A percentile compares a stretch with the other conserved stretches of the same genome.
Conservation (phyloP, 2,797 vertebrate genomes). For the Taeniopygia guttata region DNA sequence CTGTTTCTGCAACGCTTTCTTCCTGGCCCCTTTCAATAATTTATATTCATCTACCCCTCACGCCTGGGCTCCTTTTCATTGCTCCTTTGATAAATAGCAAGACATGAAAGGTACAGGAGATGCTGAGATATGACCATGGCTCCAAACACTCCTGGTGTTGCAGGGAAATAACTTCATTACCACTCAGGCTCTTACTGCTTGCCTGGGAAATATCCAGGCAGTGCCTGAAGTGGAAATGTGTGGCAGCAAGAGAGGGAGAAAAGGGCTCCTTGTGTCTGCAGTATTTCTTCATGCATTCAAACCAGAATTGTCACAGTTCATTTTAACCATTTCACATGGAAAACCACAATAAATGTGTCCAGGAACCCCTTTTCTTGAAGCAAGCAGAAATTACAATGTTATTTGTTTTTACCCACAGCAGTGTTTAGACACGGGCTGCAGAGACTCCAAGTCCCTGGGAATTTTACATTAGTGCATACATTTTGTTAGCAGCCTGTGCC, state of each 20-base stretch:
- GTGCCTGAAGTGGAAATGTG: neutral
- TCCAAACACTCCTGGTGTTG: neutral
- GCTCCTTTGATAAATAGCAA: constrained; percentile 41
- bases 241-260: neutral
- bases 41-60: constrained; percentile 14
- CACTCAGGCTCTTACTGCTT: neutral
- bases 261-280: neutral
- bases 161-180: constrained; percentile 30
- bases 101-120: neutral
- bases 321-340: neutral
- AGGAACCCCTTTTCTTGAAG: neutral
- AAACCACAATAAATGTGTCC: neutral
- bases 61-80: neutral
- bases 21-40: constrained; percentile 25
- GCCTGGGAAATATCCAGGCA: constrained; percentile 15
- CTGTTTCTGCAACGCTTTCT: neutral
- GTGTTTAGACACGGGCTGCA: neutral
- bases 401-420: neutral
- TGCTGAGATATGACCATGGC: neutral
- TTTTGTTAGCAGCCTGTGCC: neutral
- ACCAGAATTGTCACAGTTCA: neutral
- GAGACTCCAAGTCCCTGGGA: neutral
- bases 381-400: neutral
- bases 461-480: neutral
- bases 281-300: neutral